These are phyloP conservation scores for Prorops nasuta DNA, from an alignment of 1,140 invertebrate genomes.

Conservation along the genomic window DNA sequence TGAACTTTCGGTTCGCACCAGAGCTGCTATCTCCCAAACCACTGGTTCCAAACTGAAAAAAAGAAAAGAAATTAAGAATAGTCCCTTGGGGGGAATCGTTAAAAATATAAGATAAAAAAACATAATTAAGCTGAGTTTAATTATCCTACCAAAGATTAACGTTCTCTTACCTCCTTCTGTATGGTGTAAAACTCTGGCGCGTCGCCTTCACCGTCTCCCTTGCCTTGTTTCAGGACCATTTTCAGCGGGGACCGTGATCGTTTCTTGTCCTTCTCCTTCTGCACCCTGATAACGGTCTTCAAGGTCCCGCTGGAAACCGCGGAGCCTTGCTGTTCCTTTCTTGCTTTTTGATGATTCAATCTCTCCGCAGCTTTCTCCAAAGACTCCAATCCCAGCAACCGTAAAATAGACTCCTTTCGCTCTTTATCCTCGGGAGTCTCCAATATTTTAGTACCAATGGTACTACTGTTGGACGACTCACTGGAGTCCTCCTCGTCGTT, in stretches of 20 bases:
- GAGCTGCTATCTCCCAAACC: slow-evolving; percentile 56
- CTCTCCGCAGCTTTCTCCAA: slow-evolving; percentile 49
- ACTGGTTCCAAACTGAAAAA: slow-evolving; percentile 53
- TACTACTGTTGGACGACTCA: slow-evolving; percentile 48
- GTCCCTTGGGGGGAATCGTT: not conserved
- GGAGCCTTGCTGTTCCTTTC: slow-evolving; percentile 50
- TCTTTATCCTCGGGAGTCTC: slow-evolving; percentile 60
- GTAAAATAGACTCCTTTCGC: slow-evolving; percentile 54
- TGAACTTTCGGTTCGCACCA: slow-evolving; percentile 59
- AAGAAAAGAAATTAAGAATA: slow-evolving; percentile 1
- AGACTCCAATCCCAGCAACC: slow-evolving; percentile 50
- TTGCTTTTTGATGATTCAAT: slow-evolving; percentile 37
- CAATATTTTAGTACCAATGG: slow-evolving; percentile 30
- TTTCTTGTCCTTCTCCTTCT: slow-evolving; percentile 58
- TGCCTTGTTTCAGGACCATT: slow-evolving; percentile 75
- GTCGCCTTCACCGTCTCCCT: slow-evolving; percentile 60
- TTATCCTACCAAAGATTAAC: no score
- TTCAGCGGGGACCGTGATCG: slow-evolving; percentile 69
- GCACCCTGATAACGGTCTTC: slow-evolving; percentile 76
- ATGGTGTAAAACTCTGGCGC: slow-evolving; percentile 70
- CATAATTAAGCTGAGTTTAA: not conserved
- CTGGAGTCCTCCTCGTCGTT: no score
- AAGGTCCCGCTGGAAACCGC: slow-evolving; percentile 72
- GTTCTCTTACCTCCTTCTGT: slow-evolving; percentile 69
- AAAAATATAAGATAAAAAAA: slow-evolving; percentile 1